These are phyloP conservation scores for Episyrphus balteatus DNA, from an alignment of 1,140 invertebrate genomes.

Conservation along the genomic window DNA sequence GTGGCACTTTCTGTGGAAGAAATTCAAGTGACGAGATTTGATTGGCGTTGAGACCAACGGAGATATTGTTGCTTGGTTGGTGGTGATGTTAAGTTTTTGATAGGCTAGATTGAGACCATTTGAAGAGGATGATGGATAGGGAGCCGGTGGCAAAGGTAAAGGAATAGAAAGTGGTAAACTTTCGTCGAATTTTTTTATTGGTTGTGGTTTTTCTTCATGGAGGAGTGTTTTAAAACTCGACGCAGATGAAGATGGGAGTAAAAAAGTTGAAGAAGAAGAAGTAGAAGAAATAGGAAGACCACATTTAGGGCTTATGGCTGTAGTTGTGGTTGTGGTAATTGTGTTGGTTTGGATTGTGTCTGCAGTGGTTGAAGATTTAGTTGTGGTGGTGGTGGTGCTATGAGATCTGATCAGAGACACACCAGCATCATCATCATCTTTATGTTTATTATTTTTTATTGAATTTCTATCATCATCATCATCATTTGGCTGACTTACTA, in stretches of 20 bases:
- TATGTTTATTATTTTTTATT: conserved; percentile 2
- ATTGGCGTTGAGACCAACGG: too few species aligned
- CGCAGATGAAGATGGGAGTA: not conserved
- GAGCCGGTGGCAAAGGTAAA: too few species aligned
- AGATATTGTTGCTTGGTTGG: too few species aligned
- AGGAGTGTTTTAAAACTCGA: too few species aligned
- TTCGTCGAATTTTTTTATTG: too few species aligned
- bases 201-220: too few species aligned
- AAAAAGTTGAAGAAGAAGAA: conserved; percentile 7
- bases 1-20: too few species aligned
- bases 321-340: not conserved
- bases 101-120: too few species aligned
- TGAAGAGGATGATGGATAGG: too few species aligned
- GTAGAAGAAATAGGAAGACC: not conserved
- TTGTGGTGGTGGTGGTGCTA: not conserved
- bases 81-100: too few species aligned
- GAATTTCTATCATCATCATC: conserved; percentile 2
- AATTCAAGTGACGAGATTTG: too few species aligned
- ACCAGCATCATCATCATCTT: conserved; percentile 7
- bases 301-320: not conserved
- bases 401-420: not conserved
- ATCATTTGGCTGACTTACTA: conserved; percentile 4
- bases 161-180: too few species aligned
- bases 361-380: not conserved
- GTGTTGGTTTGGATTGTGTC: not conserved